These are phyloP conservation scores for Entosphenus tridentatus DNA, from an alignment of 2,113 vertebrate species.

Conservation along the genomic window DNA sequence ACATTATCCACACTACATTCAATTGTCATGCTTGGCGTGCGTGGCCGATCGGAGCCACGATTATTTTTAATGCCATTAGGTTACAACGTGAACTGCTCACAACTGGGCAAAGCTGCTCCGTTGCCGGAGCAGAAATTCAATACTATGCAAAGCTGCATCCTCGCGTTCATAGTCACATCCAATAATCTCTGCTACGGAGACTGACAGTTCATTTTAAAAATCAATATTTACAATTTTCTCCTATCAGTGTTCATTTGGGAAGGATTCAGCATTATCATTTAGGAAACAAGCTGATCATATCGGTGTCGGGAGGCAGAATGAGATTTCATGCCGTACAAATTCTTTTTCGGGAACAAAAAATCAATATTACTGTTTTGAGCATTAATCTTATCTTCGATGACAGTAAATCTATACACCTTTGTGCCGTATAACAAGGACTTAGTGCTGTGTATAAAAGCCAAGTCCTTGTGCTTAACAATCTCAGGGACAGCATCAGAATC, in stretches of 20 bases:
- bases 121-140: neutral
- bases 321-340: conserved; percentile 4
- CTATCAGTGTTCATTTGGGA: conserved; percentile 5
- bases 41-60: too few species aligned
- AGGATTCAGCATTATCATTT: conserved; percentile 5
- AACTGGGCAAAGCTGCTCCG: too few species aligned
- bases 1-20: too few species aligned
- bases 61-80: too few species aligned
- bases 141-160: neutral
- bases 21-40: too few species aligned
- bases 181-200: conserved; percentile 3
- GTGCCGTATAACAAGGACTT: neutral
- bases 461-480: conserved; percentile 18
- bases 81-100: too few species aligned
- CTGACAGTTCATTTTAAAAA: conserved; percentile 7
- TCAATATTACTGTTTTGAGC: neutral
- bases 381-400: conserved; percentile 7
- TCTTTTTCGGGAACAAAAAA: conserved; percentile 1
- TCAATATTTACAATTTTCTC: conserved; percentile 4
- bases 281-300: conserved; percentile 6
- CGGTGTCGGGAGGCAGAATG: conserved; percentile 2
- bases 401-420: conserved; percentile 3
- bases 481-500: conserved; percentile 12
- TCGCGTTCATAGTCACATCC: conserved; percentile 3
- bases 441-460: too few species aligned